phyloP scores from a whole-genome alignment of 2,797 vertebrate genomes.

The Chaetophractus vellerosus region DNA sequence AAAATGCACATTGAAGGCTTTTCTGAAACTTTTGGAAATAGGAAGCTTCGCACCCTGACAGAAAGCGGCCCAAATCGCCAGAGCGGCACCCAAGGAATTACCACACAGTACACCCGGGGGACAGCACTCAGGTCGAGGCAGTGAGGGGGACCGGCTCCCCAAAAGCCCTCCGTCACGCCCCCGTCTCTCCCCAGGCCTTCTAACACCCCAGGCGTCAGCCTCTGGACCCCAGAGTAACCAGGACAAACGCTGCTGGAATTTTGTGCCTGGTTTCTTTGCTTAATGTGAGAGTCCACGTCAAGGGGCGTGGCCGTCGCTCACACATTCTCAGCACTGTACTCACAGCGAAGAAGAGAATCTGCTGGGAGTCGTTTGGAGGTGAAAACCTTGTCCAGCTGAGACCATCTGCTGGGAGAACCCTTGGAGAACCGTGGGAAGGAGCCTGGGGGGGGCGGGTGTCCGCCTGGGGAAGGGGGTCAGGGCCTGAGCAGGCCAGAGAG shows the following conservation, averaged over 20 bases:
- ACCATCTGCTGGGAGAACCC: slow-evolving; percentile 7
- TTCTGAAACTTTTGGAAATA: neutral
- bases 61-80: neutral
- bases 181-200: neutral
- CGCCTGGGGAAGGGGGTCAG: slow-evolving; percentile 76
- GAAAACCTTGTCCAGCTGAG: slow-evolving; percentile 67
- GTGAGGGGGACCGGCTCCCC: fast-evolving
- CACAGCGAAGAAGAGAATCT: neutral
- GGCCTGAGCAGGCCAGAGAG: slow-evolving; percentile 18
- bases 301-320: fast-evolving
- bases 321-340: no score
- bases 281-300: fast-evolving
- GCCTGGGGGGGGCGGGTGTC: slow-evolving; percentile 80
- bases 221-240: fast-evolving
- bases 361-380: slow-evolving; percentile 42
- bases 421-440: slow-evolving; percentile 62
- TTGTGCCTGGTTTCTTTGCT: fast-evolving
- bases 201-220: fast-evolving
- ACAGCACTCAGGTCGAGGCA: fast-evolving
- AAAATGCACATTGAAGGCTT: neutral
- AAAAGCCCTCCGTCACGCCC: fast-evolving
- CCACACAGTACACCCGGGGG: fast-evolving
- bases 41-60: fast-evolving
- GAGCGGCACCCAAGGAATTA: fast-evolving
- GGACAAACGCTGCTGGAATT: fast-evolving